Conservation (phyloP, 2,113 vertebrate genomes). For the Myodes glareolus region DNA sequence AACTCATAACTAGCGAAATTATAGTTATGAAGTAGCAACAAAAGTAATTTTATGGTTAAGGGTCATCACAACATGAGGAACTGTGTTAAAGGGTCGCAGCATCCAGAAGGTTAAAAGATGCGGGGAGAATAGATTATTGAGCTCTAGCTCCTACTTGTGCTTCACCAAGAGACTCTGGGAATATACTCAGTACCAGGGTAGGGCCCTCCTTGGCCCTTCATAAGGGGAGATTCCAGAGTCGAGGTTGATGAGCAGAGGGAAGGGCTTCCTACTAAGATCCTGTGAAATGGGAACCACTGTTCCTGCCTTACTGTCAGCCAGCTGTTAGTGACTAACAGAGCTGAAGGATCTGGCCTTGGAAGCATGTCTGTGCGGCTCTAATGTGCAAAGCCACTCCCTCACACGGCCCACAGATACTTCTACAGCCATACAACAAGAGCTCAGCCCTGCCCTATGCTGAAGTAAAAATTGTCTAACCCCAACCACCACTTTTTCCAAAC, state of each 20-base stretch:
- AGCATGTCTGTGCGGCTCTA: not conserved
- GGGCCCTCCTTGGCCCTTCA: not conserved
- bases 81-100: not conserved
- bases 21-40: not conserved
- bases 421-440: not conserved
- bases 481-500: not conserved
- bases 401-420: not conserved
- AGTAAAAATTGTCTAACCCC: not conserved
- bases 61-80: not conserved
- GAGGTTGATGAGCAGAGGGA: not conserved
- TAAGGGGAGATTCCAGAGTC: not conserved
- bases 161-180: not conserved
- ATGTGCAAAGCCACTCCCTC: not conserved
- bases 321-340: not conserved
- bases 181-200: not conserved
- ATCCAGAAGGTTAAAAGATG: not conserved
- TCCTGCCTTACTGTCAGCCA: not conserved
- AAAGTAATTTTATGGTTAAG: not conserved
- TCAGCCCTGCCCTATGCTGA: not conserved
- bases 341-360: not conserved
- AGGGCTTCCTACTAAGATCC: not conserved
- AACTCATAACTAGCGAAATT: not conserved
- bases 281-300: not conserved
- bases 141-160: not conserved
- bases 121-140: not conserved